Percentiles rank a stretch among this genome's conserved stretches.
Evolutionary conservation across 2,113 vertebrate species (phyloP).

Genomic region (Bagarius yarrelli): DNA sequence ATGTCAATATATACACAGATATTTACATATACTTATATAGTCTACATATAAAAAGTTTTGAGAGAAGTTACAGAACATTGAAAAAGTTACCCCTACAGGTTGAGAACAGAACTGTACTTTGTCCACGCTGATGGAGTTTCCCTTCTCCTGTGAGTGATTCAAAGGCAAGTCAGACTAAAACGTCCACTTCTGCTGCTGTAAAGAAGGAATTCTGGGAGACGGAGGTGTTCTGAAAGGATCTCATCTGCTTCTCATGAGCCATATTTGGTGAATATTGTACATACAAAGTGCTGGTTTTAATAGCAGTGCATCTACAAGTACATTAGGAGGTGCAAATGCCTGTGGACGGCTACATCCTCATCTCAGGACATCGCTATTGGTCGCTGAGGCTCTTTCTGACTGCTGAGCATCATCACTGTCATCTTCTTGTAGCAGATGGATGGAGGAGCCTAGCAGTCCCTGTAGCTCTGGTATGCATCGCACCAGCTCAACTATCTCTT

Average conservation of each 20-base stretch:
- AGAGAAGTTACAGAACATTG: slow-evolving; percentile 62
- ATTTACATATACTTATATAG: slow-evolving; percentile 67
- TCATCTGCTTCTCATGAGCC: slow-evolving; percentile 45
- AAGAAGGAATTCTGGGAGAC: slow-evolving; percentile 50
- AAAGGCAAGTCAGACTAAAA: slow-evolving; percentile 26
- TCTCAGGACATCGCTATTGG: slow-evolving; percentile 61
- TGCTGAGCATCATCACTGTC: slow-evolving; percentile 45
- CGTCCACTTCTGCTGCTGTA: slow-evolving; percentile 14
- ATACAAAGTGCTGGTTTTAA: slow-evolving; percentile 57
- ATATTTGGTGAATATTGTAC: slow-evolving; percentile 48
- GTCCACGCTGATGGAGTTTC: slow-evolving; percentile 43
- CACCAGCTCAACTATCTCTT: slow-evolving; percentile 86
- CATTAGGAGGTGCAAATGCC: slow-evolving; percentile 16
- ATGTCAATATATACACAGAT: slow-evolving; percentile 74
- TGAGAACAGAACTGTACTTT: slow-evolving; percentile 70
- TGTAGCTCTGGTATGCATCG: slow-evolving; percentile 89
- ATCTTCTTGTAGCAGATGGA: slow-evolving; percentile 69
- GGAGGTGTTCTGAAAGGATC: slow-evolving; percentile 50
- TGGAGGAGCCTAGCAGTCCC: slow-evolving; percentile 84
- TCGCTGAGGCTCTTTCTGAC: slow-evolving; percentile 54
- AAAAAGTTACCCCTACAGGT: slow-evolving; percentile 71
- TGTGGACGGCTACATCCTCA: slow-evolving; percentile 20
- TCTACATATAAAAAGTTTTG: slow-evolving; percentile 52
- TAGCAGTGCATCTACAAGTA: slow-evolving; percentile 42
- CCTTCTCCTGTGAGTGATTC: slow-evolving; percentile 13